Evolutionary conservation across 2,113 vertebrate species (phyloP), one percentile per base, ranked within the genome.

Genomic region (Callocephalon fimbriatum): DNA sequence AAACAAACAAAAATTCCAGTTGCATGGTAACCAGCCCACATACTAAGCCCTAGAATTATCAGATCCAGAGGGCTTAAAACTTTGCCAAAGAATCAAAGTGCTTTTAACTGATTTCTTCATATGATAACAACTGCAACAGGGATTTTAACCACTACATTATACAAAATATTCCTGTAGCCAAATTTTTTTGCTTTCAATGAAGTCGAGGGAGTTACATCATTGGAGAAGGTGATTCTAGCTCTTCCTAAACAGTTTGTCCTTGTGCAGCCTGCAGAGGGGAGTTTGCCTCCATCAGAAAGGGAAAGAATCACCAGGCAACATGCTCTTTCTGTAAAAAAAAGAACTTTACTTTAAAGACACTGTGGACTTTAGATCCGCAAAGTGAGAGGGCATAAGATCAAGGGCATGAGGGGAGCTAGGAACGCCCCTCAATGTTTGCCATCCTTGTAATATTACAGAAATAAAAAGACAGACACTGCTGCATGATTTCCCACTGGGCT

Each of bases 1-100:
- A 96, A 94, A 78, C 44, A 95, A 94, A 72, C 50, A 91, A 84
- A 88, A 94, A 73, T 44, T 81, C n/a, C 61, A 62, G 90, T 95
- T 96, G 61, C 94, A 35, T 91, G 56, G 88, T 92, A 95, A 96
- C 79, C 56, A 86, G 51, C 72, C 44, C 68, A 88, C 68, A 53
- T 89, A 72, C 35, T 86, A 86, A 90, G 54, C 44, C 32, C n/a
- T 77, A 59, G 82, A 92, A 92, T 71, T 81, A 92, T 56, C 72
- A 89, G 61, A 86, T 91, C 51, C 61, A 95, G 79, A 93, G 86
- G 38, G 15, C 44, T 91, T 35, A 87, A 56, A 47, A 82, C 63
- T 91, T 87, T 82, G 77, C 74, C 83, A 95, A 94, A 84, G 35
- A 67, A 95, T 74, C 22, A 80, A 50, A 79, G 35, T 58, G 40